phyloP scores from a whole-genome alignment of 1,140 invertebrate genomes.

The Calephelis virginiensis region DNA sequence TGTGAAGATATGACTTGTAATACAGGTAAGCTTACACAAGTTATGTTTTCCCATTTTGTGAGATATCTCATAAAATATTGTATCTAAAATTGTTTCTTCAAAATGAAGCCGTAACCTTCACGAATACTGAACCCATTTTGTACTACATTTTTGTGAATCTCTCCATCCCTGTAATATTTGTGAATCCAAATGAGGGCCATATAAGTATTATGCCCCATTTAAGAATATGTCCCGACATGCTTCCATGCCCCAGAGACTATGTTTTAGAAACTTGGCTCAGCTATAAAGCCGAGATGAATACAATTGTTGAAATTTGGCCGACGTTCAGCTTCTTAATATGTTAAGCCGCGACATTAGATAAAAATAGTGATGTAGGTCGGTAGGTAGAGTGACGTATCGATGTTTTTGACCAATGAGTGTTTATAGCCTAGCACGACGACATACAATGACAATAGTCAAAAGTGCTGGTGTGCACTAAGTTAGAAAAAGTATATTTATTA shows the following conservation, averaged over 20 bases:
- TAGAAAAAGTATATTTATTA: too few species aligned
- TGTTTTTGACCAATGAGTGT: neutral
- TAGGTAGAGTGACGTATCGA: conserved; percentile 21
- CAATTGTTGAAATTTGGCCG: conserved; percentile 61
- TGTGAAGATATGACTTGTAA: too few species aligned
- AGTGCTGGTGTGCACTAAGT: too few species aligned
- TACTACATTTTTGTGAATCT: neutral
- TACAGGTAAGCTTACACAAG: too few species aligned
- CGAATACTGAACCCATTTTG: too few species aligned
- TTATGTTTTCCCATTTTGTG: neutral
- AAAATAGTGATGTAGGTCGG: conserved; percentile 33
- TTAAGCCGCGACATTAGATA: conserved; percentile 45
- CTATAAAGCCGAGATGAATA: conserved; percentile 33
- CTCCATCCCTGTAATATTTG: conserved; percentile 3
- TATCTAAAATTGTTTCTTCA: too few species aligned
- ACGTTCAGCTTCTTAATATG: conserved; percentile 47
- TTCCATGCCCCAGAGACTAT: conserved; percentile 30
- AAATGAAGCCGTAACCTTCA: too few species aligned
- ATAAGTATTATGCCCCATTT: conserved; percentile 19
- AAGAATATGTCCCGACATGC: conserved; percentile 14
- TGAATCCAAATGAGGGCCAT: neutral
- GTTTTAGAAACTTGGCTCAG: conserved; percentile 54
- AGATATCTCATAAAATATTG: neutral
- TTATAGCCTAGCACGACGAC: too few species aligned
- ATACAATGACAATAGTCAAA: too few species aligned